Evolutionary conservation across 2,113 vertebrate genomes (phyloP), one percentile per base, ranked within the genome.

Genomic region (Tautogolabrus adspersus): DNA sequence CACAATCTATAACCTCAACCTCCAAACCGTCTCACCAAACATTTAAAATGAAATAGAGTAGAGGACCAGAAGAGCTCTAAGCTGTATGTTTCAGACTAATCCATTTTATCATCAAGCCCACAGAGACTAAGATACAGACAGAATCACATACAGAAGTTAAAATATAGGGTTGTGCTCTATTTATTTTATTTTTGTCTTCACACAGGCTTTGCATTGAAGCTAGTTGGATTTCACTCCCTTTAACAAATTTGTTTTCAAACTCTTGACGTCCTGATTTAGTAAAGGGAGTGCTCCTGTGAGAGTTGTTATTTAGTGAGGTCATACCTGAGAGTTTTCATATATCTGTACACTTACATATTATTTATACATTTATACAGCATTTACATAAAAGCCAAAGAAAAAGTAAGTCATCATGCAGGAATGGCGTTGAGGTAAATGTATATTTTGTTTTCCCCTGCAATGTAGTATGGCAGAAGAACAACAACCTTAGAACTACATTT

Each of bases 241-340:
- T 57, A 61, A 72, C 78, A 37, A 0, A 46, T 65, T 60, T 72
- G 60, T 73, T 62, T 83, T 15, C 54, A 19, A 54, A 38, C 61
- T 23, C 61, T 19, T 63, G 64, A 71, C 30, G 51, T 63, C 71
- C 57, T 64, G 56, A 73, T 44, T 62, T 34, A 40, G 16, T 56
- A 66, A 61, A 30, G 37, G 44, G 37, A n/a, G 30, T 13, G 38
- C 30, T 37, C 22, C 8, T 38, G 22, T 58, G n/a, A 46, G 72
- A 42, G 57, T 49, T 49, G 42, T 47, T 30, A 11, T 30, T 76
- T 15, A 55, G 8, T 51, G 74, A 66, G 69, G 49, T 67, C 62
- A 61, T 22, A 44, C 30, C n/a, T 30, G n/a, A 26, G 8, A 54
- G 26, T 37, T 38, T 44, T 38, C 21, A 12, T 63, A 34, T 47